phyloP scores from a whole-genome alignment of 35 echinoderm and acorn worm genomes.

The Anneissia japonica region DNA sequence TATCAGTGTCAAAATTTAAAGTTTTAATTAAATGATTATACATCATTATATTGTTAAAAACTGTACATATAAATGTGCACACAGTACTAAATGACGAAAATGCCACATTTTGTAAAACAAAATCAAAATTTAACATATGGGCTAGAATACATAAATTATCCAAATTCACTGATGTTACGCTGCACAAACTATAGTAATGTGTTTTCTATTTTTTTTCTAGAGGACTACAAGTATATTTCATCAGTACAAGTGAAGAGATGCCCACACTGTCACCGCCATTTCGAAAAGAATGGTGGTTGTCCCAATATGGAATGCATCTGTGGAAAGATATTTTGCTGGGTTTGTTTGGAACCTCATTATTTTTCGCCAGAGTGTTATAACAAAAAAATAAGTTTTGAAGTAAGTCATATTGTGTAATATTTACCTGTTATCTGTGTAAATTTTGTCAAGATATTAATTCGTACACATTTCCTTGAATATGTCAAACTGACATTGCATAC shows the following conservation, averaged over 20 bases:
- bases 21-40: too few relatives aligned
- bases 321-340: slow-evolving; percentile 56
- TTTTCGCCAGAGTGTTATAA: slow-evolving; percentile 3
- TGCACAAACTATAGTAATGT: neutral
- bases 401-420: slow-evolving; percentile 5
- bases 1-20: too few relatives aligned
- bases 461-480: too few relatives aligned
- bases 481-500: too few relatives aligned
- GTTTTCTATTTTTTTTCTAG: neutral
- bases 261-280: slow-evolving; percentile 48
- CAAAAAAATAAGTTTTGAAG: neutral
- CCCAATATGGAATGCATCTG: slow-evolving; percentile 62
- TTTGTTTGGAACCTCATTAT: slow-evolving; percentile 23
- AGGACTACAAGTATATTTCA: slow-evolving; percentile 17
- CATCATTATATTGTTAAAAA: neutral
- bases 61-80: neutral
- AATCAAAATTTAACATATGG: neutral
- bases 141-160: neutral
- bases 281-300: slow-evolving; percentile 77
- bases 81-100: neutral
- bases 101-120: neutral
- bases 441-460: too few relatives aligned
- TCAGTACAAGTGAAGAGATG: slow-evolving; percentile 55
- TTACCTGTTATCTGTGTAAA: too few relatives aligned
- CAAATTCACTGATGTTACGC: neutral